These are phyloP conservation scores for Gambusia holbrooki DNA, from an alignment of 2,113 vertebrate genomes.

Conservation along the genomic window DNA sequence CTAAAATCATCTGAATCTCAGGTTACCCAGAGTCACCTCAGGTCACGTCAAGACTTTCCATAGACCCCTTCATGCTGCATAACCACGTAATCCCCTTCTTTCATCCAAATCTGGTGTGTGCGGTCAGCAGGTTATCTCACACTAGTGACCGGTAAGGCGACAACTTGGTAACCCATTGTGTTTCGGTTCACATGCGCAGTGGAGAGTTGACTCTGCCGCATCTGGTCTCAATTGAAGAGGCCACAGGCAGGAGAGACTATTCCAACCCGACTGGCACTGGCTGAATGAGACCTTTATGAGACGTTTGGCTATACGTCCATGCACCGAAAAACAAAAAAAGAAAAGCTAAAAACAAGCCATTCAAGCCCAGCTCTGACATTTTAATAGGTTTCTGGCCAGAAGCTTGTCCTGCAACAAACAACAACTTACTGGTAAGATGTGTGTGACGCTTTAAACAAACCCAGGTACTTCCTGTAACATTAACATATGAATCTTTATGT, in stretches of 20 bases:
- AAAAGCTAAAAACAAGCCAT: slow-evolving; percentile 25
- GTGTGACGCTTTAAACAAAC: slow-evolving; percentile 1
- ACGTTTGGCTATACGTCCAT: slow-evolving; percentile 41
- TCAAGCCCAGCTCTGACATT: slow-evolving; percentile 40
- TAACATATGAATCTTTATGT: neutral
- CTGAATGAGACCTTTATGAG: slow-evolving; percentile 68
- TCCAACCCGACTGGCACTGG: slow-evolving; percentile 50
- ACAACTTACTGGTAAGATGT: slow-evolving; percentile 18
- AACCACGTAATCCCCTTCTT: neutral
- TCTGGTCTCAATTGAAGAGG: slow-evolving; percentile 62
- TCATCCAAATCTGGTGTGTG: neutral
- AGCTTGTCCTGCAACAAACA: slow-evolving; percentile 11
- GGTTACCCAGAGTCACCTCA: neutral
- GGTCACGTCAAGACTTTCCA: neutral
- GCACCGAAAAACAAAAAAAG: neutral
- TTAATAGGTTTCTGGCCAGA: slow-evolving; percentile 27
- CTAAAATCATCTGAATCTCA: neutral
- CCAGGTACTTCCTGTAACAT: neutral
- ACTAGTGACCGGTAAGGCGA: neutral
- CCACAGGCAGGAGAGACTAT: slow-evolving; percentile 32
- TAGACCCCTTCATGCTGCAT: neutral
- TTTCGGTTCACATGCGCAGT: slow-evolving; percentile 1
- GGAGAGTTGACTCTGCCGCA: slow-evolving; percentile 40
- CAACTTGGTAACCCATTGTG: neutral
- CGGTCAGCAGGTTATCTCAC: neutral